Percentiles rank a stretch among this genome's conserved stretches.
These are phyloP conservation scores for Brachystomella parvula DNA, from an alignment of 1,140 invertebrate species.

Conservation along the genomic window DNA sequence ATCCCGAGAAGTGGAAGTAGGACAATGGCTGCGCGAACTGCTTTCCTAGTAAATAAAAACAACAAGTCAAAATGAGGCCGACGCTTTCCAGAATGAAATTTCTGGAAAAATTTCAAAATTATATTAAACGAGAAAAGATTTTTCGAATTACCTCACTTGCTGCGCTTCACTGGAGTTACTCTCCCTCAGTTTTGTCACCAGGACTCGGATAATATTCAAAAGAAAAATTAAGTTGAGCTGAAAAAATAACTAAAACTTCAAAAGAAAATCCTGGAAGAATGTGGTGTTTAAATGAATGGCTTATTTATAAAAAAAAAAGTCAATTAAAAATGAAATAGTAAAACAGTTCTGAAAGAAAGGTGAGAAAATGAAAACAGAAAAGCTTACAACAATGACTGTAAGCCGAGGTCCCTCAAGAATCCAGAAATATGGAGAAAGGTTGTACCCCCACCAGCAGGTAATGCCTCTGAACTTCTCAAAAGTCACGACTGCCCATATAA, in stretches of 20 bases:
- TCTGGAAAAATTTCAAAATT: neutral
- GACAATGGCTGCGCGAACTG: constrained; percentile 45
- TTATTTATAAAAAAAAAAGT: too few species aligned
- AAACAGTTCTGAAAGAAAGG: neutral
- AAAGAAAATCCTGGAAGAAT: too few species aligned
- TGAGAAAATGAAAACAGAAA: constrained; percentile 11
- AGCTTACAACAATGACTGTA: constrained; percentile 35
- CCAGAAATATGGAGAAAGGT: constrained; percentile 45
- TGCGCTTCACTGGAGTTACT: constrained; percentile 47
- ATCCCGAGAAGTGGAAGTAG: constrained; percentile 46
- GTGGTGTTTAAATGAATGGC: too few species aligned
- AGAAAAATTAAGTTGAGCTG: constrained; percentile 51
- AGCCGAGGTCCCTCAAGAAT: constrained; percentile 42
- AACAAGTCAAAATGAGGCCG: neutral
- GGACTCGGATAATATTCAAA: constrained; percentile 49
- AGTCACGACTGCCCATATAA: constrained; percentile 44
- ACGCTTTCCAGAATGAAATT: neutral
- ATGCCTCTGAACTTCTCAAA: constrained; percentile 22
- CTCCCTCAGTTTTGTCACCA: constrained; percentile 51
- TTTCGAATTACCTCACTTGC: constrained; percentile 47
- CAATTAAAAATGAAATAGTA: too few species aligned
- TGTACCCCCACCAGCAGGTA: constrained; percentile 48
- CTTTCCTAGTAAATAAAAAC: constrained; percentile 40
- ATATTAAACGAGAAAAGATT: too few species aligned
- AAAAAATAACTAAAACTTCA: constrained; percentile 8